Evolutionary conservation across 2,888 invertebrate species (phyloP).

Genomic region (Phortica magna): DNA sequence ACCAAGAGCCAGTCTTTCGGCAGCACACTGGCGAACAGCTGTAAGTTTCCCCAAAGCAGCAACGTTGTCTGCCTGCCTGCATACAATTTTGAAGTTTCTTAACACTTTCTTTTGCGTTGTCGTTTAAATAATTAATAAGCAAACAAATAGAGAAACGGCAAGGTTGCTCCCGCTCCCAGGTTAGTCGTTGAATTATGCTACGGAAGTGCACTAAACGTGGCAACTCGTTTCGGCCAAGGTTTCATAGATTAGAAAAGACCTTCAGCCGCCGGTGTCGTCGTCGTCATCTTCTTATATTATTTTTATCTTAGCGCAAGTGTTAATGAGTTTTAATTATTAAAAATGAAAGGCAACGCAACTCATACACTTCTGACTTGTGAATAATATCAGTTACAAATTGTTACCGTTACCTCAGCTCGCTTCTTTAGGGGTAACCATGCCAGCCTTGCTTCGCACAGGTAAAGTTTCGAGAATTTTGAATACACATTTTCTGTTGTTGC

Average conservation of each 20-base stretch:
- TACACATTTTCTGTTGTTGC: neutral
- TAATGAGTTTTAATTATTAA: constrained; percentile 70
- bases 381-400: no score
- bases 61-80: neutral
- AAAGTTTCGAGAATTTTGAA: neutral
- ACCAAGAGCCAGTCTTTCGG: neutral
- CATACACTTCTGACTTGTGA: neutral
- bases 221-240: neutral
- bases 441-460: neutral
- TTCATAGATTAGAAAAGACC: no score
- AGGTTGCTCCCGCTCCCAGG: neutral
- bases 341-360: constrained; percentile 35
- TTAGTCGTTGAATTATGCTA: neutral
- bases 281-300: constrained; percentile 11
- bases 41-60: neutral
- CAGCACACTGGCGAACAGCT: neutral
- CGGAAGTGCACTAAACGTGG: neutral
- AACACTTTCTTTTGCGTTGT: neutral
- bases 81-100: neutral
- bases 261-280: neutral
- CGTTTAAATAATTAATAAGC: constrained; percentile 15
- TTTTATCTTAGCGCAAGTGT: constrained; percentile 53
- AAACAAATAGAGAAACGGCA: constrained; percentile 1
- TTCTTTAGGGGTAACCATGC: neutral
- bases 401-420: neutral